Base-by-base conservation (phyloP, 2,797 vertebrate species). In the Chaunax sp. region DNA sequence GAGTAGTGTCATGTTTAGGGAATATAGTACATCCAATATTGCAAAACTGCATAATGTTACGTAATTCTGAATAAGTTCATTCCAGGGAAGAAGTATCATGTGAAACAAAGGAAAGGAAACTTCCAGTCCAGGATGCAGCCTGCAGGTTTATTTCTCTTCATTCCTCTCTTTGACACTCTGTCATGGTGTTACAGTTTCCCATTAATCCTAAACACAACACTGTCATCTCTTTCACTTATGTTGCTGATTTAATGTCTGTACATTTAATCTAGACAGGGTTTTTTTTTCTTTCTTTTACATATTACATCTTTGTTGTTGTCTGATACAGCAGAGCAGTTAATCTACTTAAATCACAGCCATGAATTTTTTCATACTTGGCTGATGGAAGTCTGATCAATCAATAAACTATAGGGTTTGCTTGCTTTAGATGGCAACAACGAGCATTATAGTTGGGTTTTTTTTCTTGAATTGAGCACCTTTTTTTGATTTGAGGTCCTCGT, bases 1-100 rank as follows among this genome's bases (percentile, higher is more conserved):
- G 19, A 60, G 70, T 70, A 50, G 2, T 35, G 16, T 20, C 50
- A 19, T 46, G 37, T 70, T 53, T 50, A n/a, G 35, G n/a, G 18
- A 38, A 33, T 40, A 26, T 47, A 15, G 33, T 13, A 22, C 18
- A 62, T 54, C 12, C 47, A 77, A 55, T 40, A 45, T 26, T n/a
- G 30, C 10, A 52, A 50, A 28, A 33, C 19, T 37, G 14, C 9
- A 26, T 25, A 11, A 20, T 0, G 3, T 49, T 33, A 44, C 8
- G 43, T 35, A 40, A 51, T 9, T 35, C 6, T 26, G 0, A 43
- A 59, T 2, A 20, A 26, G 7, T 15, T 22, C 8, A 13, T n/a
- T 62, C 11, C 6, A 18, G 13, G 14, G 26, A 18, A 2, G 3
- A 19, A 49, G n/a, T 20, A 35, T 10, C 2, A 38, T 4, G 5